Evolutionary conservation across 2,888 invertebrate species (phyloP), one percentile per base, ranked within the genome.

Genomic region (Diogma glabrata): DNA sequence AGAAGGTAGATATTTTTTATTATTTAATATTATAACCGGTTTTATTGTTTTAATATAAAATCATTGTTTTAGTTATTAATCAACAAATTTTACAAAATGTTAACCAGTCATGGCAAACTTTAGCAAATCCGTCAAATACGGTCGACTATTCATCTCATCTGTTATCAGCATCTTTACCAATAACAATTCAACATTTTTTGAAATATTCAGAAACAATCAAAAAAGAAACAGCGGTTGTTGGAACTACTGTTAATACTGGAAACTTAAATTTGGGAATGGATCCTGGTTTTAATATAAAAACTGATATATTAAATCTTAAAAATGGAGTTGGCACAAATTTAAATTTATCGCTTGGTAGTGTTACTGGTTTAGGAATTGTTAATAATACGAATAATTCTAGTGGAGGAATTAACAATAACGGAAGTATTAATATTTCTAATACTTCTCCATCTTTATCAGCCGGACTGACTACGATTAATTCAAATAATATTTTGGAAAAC

Each of bases 121-220:
- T 70, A 61, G 69, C 70, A 57, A 69, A 69, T 51, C 69, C 69
- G 51, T 69, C 70, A 58, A 70, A 70, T 56, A 69, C 69, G 28
- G 69, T 70, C 53, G 70, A 70, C 54, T 70, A 70, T 55, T 70
- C 70, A 60, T 70, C 70, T 36, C 70, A 70, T 64, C 63, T 70
- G 61, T 61, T 70, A 56, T 69, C 70, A 56, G 70, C 70, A 60
- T 68, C 70, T 63, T 65, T 70, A 64, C 70, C 70, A 64, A 69
- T 70, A 57, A 70, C 70, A 53, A 66, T 70, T 61, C 70, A 70
- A 59, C 70, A 70, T 64, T 70, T 70, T 63, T 66, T 70, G 51
- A 70, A 70, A 64, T 70, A 70, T 60, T 70, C 69, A 56, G 70
- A 70, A 64, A 69, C 70, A 59, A 70, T 70, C 58, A 70, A 70